Conservation (phyloP, 2,797 vertebrate genomes). For the Apogon hyalosoma region DNA sequence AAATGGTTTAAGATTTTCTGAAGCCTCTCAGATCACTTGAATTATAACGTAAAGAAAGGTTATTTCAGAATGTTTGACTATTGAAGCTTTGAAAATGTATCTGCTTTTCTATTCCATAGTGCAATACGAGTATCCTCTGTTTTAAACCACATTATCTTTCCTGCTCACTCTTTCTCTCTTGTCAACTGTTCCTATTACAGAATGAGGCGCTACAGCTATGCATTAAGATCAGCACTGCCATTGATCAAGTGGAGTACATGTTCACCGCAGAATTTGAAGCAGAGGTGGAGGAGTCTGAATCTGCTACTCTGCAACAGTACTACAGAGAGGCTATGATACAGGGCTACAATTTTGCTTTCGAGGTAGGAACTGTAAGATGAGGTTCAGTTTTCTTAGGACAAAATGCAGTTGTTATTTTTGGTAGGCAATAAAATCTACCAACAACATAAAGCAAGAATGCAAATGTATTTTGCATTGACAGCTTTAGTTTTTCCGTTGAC, state of each 20-base stretch:
- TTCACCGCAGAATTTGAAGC: constrained; percentile 94
- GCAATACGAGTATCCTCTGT: background rate
- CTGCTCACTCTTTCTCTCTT: background rate
- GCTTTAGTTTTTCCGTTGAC: too few species aligned
- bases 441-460: too few species aligned
- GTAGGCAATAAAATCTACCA: too few species aligned
- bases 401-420: background rate
- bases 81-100: too few species aligned
- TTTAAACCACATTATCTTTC: background rate
- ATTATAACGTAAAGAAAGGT: too few species aligned
- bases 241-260: constrained; percentile 95
- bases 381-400: background rate
- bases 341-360: constrained; percentile 98
- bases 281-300: constrained; percentile 95
- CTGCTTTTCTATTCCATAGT: too few species aligned
- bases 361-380: constrained; percentile 82
- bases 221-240: constrained; percentile 93
- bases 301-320: constrained; percentile 94
- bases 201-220: constrained; percentile 94
- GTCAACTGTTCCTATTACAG: constrained; percentile 70
- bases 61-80: too few species aligned
- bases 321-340: constrained; percentile 99
- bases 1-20: too few species aligned
- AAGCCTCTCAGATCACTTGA: too few species aligned
- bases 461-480: too few species aligned